Conservation (phyloP, 53 echinoderm and acorn worm genomes). For the Echinarachnius parma region DNA sequence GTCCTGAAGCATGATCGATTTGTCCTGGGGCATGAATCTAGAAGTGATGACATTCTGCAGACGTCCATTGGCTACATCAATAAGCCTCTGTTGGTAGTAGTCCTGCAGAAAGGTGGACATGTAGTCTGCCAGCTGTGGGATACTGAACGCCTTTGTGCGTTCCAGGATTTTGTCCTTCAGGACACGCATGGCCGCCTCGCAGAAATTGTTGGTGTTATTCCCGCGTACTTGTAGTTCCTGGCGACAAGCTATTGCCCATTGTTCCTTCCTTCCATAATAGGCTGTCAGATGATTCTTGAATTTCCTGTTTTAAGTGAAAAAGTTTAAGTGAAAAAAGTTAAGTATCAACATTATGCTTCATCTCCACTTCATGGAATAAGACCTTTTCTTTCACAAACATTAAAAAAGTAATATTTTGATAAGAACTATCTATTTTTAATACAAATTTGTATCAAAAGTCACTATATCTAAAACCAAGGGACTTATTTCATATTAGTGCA, state of each 20-base stretch:
- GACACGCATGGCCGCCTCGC: conserved; percentile 58
- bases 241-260: conserved; percentile 57
- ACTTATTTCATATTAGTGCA: too few species aligned
- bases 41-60: conserved; percentile 36
- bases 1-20: too few species aligned
- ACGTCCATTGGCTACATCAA: conserved; percentile 53
- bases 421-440: too few species aligned
- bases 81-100: conserved; percentile 41
- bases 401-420: too few species aligned
- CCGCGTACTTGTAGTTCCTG: conserved; percentile 39
- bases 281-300: conserved; percentile 54
- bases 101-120: conserved; percentile 49
- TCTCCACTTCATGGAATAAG: too few species aligned
- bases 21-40: conserved; percentile 37
- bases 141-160: conserved; percentile 51
- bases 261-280: conserved; percentile 40
- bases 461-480: too few species aligned
- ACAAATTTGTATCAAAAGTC: too few species aligned
- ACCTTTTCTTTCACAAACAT: too few species aligned
- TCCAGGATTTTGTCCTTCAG: conserved; percentile 69
- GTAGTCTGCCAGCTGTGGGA: conserved; percentile 60
- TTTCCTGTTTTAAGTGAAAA: conserved; percentile 36
- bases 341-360: background rate
- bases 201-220: conserved; percentile 64
- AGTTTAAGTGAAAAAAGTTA: background rate